Evolutionary conservation across 2,113 vertebrate genomes (phyloP), one percentile per base, ranked within the genome.

Genomic region (Antennarius striatus): DNA sequence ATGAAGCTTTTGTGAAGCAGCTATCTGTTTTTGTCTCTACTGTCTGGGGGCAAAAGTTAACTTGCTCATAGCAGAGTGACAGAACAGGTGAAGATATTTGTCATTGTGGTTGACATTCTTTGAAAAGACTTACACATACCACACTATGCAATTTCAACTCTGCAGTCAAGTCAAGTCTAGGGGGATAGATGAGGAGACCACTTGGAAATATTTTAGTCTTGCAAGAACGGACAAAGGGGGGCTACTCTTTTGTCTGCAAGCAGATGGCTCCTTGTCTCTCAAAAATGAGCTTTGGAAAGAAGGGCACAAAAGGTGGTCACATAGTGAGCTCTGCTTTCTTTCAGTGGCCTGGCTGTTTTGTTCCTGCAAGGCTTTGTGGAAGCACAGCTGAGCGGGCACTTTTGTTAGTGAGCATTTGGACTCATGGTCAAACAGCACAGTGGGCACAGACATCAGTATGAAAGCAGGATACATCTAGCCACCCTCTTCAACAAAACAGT

Each of bases 221-320:
- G 2, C 0, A 42, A 68, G 63, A 68, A 2, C 1, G 49, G 53
- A 43, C 10, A 3, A 30, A 61, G 16, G 47, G 54, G 50, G 56
- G 74, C 63, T 60, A 56, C 55, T 49, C 69, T 75, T 88, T 92
- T 92, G 85, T 91, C 79, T 69, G 48, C 52, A 39, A 90, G 89
- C 91, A 93, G 87, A 92, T 90, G 90, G 88, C 86, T 83, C 84
- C 85, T 91, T 89, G 89, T 91, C 86, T 86, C 75, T 81, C 71
- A 84, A 88, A 89, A 76, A 90, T 90, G 74, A 70, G 75, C 65
- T n/a, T 14, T 50, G 71, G 78, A 86, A 88, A 72, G 81, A 78
- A 81, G 63, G 68, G 70, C 71, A 88, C 84, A 91, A 92, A 91
- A 90, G 90, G 80, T 75, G 75, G 71, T 79, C 71, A 51, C 74